Conservation (phyloP, 2,888 invertebrate species). For the Dendrolimus pini region DNA sequence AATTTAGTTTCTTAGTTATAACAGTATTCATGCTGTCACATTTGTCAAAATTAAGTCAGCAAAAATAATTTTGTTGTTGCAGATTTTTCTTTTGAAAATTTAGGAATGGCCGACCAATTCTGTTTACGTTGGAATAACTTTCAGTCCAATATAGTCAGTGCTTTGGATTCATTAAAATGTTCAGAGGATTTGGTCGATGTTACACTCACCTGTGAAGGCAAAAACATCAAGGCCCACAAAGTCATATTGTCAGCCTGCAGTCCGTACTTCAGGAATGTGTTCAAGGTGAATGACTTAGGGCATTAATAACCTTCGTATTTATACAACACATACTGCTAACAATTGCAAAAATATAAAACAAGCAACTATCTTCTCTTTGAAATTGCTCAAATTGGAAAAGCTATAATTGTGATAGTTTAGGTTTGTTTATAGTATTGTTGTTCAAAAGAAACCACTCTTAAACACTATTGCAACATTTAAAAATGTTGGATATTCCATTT, state of each 20-base stretch:
- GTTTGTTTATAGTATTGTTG: no score
- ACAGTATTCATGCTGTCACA: slow-evolving; percentile 21
- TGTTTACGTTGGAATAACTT: slow-evolving; percentile 87
- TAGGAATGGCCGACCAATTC: slow-evolving; percentile 80
- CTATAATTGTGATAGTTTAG: no score
- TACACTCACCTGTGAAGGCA: slow-evolving; percentile 83
- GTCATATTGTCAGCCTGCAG: slow-evolving; percentile 85
- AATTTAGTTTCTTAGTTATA: slow-evolving; percentile 10
- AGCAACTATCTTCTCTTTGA: no score
- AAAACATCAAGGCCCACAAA: slow-evolving; percentile 84
- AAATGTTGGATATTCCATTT: no score
- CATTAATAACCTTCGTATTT: slow-evolving; percentile 65
- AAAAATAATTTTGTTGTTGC: slow-evolving; percentile 37
- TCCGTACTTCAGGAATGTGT: slow-evolving; percentile 84
- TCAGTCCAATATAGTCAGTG: slow-evolving; percentile 82
- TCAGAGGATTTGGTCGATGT: slow-evolving; percentile 85
- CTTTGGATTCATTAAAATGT: slow-evolving; percentile 81
- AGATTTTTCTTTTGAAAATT: slow-evolving; percentile 39
- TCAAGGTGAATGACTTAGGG: slow-evolving; percentile 79
- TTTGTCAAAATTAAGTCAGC: slow-evolving; percentile 33
- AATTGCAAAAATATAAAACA: background rate
- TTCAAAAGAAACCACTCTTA: no score
- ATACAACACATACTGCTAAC: slow-evolving; percentile 2
- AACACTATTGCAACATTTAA: no score
- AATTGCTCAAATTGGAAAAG: no score